Evolutionary conservation across 2,113 vertebrate species (phyloP).

Genomic region (Micronycteris hirsuta): DNA sequence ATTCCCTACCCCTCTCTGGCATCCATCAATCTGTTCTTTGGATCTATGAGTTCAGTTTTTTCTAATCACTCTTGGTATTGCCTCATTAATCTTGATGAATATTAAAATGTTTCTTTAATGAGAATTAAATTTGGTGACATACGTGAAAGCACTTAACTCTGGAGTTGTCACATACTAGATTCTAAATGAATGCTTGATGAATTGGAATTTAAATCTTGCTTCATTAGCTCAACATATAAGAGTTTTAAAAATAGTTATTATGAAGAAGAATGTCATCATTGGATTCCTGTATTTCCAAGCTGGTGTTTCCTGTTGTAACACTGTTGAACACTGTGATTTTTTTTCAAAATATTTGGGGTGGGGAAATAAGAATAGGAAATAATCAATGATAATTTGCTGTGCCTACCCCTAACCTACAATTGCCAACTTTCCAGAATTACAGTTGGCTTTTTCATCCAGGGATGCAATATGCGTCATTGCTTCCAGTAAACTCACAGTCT

Average conservation of each 20-base stretch:
- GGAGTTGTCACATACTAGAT: neutral
- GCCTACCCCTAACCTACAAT: neutral
- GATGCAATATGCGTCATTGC: too few relatives aligned
- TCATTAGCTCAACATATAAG: neutral
- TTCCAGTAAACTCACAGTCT: neutral
- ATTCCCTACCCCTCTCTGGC: neutral
- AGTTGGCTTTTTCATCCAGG: neutral
- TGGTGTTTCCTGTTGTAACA: neutral
- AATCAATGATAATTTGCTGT: neutral
- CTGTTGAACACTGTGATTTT: neutral
- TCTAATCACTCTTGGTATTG: neutral
- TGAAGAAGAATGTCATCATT: neutral
- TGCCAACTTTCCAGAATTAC: neutral
- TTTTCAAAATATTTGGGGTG: neutral
- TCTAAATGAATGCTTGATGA: neutral
- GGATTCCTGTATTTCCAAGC: neutral
- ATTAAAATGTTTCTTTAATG: neutral
- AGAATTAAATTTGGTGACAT: neutral
- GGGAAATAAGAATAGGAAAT: neutral
- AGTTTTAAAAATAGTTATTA: neutral
- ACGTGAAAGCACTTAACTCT: neutral
- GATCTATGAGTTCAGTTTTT: neutral
- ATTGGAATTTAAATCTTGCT: neutral
- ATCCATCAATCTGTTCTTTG: neutral
- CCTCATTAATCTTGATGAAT: neutral